Base-by-base conservation (phyloP, 2,888 invertebrate species). In the Agrochola macilenta region DNA sequence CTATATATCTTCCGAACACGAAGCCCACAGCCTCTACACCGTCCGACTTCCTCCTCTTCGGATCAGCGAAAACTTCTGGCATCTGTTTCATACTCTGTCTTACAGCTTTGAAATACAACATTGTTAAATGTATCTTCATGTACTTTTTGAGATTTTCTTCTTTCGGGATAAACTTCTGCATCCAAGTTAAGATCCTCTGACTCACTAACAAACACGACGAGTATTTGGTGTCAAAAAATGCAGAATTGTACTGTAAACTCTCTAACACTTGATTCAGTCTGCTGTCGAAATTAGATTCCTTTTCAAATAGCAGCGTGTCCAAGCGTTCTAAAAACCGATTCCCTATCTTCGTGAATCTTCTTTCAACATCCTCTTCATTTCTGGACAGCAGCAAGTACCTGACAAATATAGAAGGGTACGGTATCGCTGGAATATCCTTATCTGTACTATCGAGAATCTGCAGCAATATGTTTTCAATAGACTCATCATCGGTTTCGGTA, bases 31-130 rank as follows among this genome's bases (percentile, higher is more conserved):
- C 76, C 30, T 90, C 85, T 8, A 90, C 86, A 7, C 90, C 93
- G 65, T 93, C 90, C 0, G 85, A 84, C 49, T 71, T 69, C 77
- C 83, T 90, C 26, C 76, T 87, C 57, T 76, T 83, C 39, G 82
- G 71, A 66, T 91, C 87, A 9, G 87, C 80, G 61, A 93, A 94
- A 12, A 93, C 69, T 70, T 89, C 89, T 5, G 93, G 90, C 46
- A 87, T 86, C 17, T 91, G 85, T 79, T 90, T 89, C 5, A 90
- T 77, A 43, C 90, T 85, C 63, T 92, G 89, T 58, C 91, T 89
- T 12, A 95, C 86, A 2, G 94, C 85, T 81, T 93, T 94, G 66
- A 84, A 93, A 81, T 92, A 95, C 39, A 94, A 81, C 92, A 94
- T 94, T 0, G 89, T 93, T 26, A 93, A 82, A 83, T 95, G 93